Conservation (phyloP, 2,888 invertebrate genomes). For the Scaptomyza cyrtandrae region DNA sequence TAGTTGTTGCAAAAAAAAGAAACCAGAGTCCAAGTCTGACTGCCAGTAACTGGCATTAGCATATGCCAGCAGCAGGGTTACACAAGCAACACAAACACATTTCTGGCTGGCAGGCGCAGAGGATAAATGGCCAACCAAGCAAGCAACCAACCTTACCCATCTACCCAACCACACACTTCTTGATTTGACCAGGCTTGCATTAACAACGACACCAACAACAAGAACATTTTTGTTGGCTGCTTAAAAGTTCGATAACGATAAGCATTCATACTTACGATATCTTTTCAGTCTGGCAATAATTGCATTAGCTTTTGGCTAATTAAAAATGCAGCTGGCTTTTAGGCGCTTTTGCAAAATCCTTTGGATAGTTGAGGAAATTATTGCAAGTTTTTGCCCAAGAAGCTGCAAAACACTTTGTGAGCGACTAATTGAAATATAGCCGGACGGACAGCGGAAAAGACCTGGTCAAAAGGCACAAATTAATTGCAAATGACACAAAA, state of each 20-base stretch:
- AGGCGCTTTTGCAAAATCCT: constrained; percentile 50
- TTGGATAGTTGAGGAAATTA: constrained; percentile 59
- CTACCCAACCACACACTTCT: neutral
- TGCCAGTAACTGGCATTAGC: constrained; percentile 64
- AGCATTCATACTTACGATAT: constrained; percentile 39
- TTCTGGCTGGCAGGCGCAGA: constrained; percentile 2
- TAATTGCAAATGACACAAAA: constrained; percentile 79
- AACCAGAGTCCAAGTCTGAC: neutral
- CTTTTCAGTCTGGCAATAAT: constrained; percentile 47
- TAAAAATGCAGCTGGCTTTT: constrained; percentile 75
- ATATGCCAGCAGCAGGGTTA: constrained; percentile 63
- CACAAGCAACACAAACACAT: constrained; percentile 41
- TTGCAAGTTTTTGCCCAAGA: constrained; percentile 46
- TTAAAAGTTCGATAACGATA: constrained; percentile 50
- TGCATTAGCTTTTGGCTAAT: constrained; percentile 62
- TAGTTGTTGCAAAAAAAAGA: constrained; percentile 58
- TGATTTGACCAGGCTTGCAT: no score
- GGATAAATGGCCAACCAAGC: constrained; percentile 34
- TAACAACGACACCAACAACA: neutral
- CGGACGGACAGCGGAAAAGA: constrained; percentile 54
- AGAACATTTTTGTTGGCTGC: constrained; percentile 31
- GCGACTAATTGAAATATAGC: constrained; percentile 68
- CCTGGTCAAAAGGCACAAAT: constrained; percentile 69
- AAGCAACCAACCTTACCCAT: no score
- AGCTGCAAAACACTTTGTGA: constrained; percentile 46